Evolutionary conservation across 2,797 vertebrate species (phyloP), one percentile per base, ranked within the genome.

Genomic region (Sebastes goodei): DNA sequence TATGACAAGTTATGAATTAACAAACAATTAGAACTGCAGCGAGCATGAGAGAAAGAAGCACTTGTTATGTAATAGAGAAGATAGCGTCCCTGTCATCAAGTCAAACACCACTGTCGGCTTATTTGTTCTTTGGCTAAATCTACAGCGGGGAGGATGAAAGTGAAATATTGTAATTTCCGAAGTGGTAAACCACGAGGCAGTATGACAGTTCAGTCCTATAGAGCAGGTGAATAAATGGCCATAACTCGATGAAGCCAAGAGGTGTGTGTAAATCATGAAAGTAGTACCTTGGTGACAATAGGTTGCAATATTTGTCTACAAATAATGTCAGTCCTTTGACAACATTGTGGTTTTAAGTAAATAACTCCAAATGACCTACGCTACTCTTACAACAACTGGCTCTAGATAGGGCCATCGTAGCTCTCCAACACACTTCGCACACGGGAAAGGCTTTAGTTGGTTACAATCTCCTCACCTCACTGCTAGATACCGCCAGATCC

Each of bases 1-100:
- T 72, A 63, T 79, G 74, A 52, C 70, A 76, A 62, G 77, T 71
- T 73, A 83, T 67, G 65, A 83, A 82, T 80, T 74, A 83, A 83
- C 65, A 62, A 73, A 78, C 69, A 20, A 61, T 76, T 70, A 53
- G 6, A 72, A 55, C 68, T 74, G 21, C 65, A 46, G 20, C 65
- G 20, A 29, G n/a, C 2, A 42, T 30, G 29, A 46, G 15, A 55
- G 10, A 42, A 21, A 52, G 9, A 75, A 73, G 12, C 55, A 23
- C 32, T 56, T 59, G 65, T 88, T 86, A 71, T 56, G 52, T 77
- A 84, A 89, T 25, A 7, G 21, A 69, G 55, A 30, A 65, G 32
- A 69, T 53, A n/a, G 21, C 49, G 63, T 23, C 2, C 8, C 11
- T 55, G 27, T 61, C 7, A 53, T 35, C 20, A 55, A 63, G 71